Percentiles rank a stretch among this genome's conserved stretches.
Conservation (phyloP, 92 coral and sea anemone genomes). For the Epizoanthus stellaris region DNA sequence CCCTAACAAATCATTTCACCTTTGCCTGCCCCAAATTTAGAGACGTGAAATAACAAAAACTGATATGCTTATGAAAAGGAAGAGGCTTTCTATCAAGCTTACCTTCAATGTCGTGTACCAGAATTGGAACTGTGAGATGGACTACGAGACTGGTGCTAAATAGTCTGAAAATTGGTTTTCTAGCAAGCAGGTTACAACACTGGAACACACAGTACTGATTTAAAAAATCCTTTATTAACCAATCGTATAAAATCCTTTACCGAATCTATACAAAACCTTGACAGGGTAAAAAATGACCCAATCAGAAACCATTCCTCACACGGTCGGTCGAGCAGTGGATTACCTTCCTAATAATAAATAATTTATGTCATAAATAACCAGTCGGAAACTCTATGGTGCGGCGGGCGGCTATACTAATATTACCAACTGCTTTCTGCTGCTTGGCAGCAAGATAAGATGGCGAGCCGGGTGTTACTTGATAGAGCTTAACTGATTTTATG, state of each 20-base stretch:
- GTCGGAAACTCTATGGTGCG: conserved; percentile 16
- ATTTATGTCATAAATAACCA: conserved; percentile 48
- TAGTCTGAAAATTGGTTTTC: background rate
- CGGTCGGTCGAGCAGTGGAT: conserved; percentile 30
- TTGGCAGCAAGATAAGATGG: conserved; percentile 25
- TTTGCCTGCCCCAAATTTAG: too few species aligned
- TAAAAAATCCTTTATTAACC: conserved; percentile 78
- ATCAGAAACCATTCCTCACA: conserved; percentile 42
- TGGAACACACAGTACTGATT: conserved; percentile 6
- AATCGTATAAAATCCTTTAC: conserved; percentile 82
- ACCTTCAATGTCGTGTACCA: too few species aligned
- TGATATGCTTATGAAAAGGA: too few species aligned
- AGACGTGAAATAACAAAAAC: too few species aligned
- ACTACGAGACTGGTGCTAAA: too few species aligned
- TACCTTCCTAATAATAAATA: conserved; percentile 41
- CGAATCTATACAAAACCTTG: conserved; percentile 75
- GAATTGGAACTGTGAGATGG: too few species aligned
- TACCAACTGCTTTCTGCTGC: conserved; percentile 18
- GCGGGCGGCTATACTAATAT: background rate
- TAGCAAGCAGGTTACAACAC: background rate
- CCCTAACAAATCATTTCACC: too few species aligned
- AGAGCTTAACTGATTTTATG: conserved; percentile 24
- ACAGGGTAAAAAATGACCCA: conserved; percentile 55
- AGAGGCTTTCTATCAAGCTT: too few species aligned
- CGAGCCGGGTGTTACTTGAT: conserved; percentile 6